Evolutionary conservation across 1,140 invertebrate species (phyloP), one percentile per base, ranked within the genome.

Genomic region (Probaryconus sp.): DNA sequence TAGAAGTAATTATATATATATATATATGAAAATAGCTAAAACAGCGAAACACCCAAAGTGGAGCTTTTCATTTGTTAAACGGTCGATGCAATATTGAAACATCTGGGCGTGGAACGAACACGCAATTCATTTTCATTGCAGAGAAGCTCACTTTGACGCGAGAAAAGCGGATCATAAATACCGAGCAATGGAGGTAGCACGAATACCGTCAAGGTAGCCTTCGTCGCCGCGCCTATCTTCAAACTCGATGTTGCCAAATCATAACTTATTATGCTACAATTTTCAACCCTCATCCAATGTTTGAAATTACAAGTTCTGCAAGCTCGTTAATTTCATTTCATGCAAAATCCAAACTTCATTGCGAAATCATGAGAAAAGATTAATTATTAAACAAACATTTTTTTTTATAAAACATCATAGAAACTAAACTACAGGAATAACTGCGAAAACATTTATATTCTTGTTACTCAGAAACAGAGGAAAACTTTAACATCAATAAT

Each of bases 91-190:
- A 68, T 63, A 74, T 74, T 68, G 63, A 74, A 68, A 74, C 63
- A 63, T 68, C 63, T 74, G 71, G 71, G 71, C 56, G 71, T 74
- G 71, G 56, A 60, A 24, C 63, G 42, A 56, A 31, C 71, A 63
- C 63, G 71, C 71, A 56, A 74, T 68, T 74, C 71, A 68, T 74
- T 74, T 74, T 74, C 63, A 31, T 68, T 43, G 56, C 71, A 21
- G 48, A 56, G 71, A 63, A 63, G 50, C 63, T 72, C 53, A 47
- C 60, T 48, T 35, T 31, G 56, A 63, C 50, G 71, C 63, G 71
- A 68, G 71, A 74, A 74, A 63, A 63, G 70, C 63, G 63, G 48
- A 63, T 68, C 70, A 58, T 74, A 74, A 74, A 74, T 74, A 74
- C 50, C 35, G 35, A 33, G 56, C 70, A 26, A 40, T 42, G 50